Conservation (phyloP, 1,140 invertebrate species). For the Wasmannia auropunctata region DNA sequence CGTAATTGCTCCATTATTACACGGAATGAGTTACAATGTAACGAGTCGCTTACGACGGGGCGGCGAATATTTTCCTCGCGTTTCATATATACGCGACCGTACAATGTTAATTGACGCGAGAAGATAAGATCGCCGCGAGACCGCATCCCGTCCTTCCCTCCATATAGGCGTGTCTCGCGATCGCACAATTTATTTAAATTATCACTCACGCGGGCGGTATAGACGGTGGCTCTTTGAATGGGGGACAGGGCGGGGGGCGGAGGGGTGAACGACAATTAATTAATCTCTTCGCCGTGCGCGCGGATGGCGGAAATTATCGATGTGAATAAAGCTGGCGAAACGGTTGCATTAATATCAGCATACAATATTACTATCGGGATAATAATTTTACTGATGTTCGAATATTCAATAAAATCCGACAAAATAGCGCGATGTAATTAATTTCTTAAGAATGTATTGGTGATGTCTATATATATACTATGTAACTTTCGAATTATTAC, state of each 20-base stretch:
- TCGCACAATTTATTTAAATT: conserved; percentile 45
- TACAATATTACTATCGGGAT: conserved; percentile 17
- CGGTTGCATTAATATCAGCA: conserved; percentile 11
- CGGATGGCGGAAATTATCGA: conserved; percentile 42
- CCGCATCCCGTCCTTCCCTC: not conserved
- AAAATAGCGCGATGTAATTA: conserved; percentile 16
- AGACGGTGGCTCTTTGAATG: not conserved
- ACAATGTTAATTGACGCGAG: conserved; percentile 25
- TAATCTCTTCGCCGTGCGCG: conserved; percentile 12
- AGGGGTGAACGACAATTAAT: conserved; percentile 19
- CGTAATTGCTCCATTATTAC: conserved; percentile 42
- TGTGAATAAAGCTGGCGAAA: conserved; percentile 22
- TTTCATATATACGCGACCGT: not conserved
- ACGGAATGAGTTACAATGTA: conserved; percentile 17
- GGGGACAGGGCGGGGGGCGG: no score
- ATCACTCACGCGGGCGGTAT: not conserved
- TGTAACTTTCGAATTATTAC: not conserved
- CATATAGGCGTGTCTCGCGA: not conserved
- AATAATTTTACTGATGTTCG: conserved; percentile 1
- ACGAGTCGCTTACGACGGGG: conserved; percentile 5
- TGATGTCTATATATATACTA: not conserved
- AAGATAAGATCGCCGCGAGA: conserved; percentile 6
- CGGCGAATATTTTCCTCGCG: conserved; percentile 2
- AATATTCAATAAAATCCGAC: not conserved
- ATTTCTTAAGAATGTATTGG: conserved; percentile 12